Percentiles rank a stretch among this genome's conserved stretches.
Evolutionary conservation across 2,113 vertebrate genomes (phyloP).

Genomic region (Hylia prasina): DNA sequence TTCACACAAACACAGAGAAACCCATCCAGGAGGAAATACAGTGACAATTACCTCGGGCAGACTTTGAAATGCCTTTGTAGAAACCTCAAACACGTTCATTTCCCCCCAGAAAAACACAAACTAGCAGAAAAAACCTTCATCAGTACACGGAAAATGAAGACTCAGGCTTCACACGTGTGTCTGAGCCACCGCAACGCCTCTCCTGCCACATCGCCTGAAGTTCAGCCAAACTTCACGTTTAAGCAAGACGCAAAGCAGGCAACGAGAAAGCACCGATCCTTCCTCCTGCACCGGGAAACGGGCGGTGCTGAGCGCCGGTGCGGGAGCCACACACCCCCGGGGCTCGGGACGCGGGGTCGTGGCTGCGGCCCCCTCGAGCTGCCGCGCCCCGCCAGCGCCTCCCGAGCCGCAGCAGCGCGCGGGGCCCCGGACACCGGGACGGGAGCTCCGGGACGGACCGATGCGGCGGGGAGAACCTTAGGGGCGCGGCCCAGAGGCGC

Average conservation of each 20-base stretch:
- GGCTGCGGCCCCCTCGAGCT: neutral
- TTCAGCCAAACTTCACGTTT: neutral
- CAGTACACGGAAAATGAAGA: fast-evolving
- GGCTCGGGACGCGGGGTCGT: fast-evolving
- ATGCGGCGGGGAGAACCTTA: fast-evolving
- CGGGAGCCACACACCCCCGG: no score
- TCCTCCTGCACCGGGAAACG: neutral
- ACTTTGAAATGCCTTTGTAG: neutral
- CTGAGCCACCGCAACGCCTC: neutral
- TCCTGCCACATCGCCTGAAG: neutral
- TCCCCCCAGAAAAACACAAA: neutral
- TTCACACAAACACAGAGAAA: neutral
- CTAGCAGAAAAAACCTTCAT: neutral
- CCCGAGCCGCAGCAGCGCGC: neutral
- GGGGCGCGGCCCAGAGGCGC: no score
- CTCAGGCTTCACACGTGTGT: fast-evolving
- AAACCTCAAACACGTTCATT: fast-evolving
- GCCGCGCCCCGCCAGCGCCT: neutral
- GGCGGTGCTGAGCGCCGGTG: neutral
- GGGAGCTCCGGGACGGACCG: neutral
- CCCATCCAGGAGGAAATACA: neutral
- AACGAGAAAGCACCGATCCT: fast-evolving
- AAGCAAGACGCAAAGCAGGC: fast-evolving
- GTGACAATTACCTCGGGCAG: fast-evolving
- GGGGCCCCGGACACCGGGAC: no score